Evolutionary conservation across 2,888 invertebrate species (phyloP).

Genomic region (Anthrax anthrax): DNA sequence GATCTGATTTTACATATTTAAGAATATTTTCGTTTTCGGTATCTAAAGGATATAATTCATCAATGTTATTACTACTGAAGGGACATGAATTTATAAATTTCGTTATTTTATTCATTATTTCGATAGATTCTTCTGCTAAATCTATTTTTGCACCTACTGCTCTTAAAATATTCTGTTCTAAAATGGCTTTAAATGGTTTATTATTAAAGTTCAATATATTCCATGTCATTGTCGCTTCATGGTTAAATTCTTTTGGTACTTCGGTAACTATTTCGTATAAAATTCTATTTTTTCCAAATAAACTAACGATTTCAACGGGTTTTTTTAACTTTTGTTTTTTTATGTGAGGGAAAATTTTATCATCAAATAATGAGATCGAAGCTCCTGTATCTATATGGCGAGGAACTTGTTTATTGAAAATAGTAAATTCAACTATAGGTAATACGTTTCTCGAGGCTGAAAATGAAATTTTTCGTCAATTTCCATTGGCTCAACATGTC

Average conservation of each 20-base stretch:
- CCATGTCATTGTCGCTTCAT: too few relatives aligned
- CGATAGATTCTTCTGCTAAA: neutral
- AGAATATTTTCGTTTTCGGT: neutral
- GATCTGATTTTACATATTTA: neutral
- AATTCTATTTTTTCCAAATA: too few relatives aligned
- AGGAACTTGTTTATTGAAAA: too few relatives aligned
- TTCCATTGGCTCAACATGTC: too few relatives aligned
- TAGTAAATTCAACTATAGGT: conserved; percentile 1
- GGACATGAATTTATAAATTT: too few relatives aligned
- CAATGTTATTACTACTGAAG: too few relatives aligned
- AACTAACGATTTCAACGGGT: too few relatives aligned
- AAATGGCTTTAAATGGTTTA: neutral
- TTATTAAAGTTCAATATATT: neutral
- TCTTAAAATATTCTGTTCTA: conserved; percentile 1
- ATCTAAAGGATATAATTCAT: neutral
- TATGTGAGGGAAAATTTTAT: neutral
- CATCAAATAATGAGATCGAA: neutral
- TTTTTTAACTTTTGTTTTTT: neutral
- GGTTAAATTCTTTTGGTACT: too few relatives aligned
- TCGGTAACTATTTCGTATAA: too few relatives aligned
- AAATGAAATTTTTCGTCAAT: too few relatives aligned
- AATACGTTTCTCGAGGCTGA: neutral
- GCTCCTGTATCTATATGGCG: too few relatives aligned
- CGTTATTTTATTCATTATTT: neutral
- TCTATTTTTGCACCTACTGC: neutral